phyloP scores from a whole-genome alignment of 1,140 invertebrate genomes.

The Ceratoteleas bidentatus region DNA sequence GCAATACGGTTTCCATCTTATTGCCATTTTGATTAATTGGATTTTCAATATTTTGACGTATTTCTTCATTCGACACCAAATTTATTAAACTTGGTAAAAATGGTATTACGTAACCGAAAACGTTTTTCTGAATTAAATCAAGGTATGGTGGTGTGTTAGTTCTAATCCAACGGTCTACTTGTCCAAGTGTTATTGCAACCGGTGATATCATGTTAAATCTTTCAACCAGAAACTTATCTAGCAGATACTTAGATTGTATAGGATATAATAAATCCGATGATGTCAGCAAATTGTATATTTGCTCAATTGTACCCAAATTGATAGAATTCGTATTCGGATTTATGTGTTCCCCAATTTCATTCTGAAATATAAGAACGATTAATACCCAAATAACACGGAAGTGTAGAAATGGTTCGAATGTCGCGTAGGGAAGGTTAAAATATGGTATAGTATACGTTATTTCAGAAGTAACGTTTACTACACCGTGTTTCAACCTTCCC shows the following conservation, averaged over 20 bases:
- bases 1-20: background rate
- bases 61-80: background rate
- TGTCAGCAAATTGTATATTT: background rate
- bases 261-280: background rate
- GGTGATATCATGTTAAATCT: slow-evolving; percentile 6
- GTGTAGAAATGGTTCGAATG: too few relatives aligned
- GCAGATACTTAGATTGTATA: background rate
- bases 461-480: too few relatives aligned
- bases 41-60: slow-evolving; percentile 9
- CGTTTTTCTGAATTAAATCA: background rate
- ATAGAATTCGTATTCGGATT: background rate
- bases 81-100: slow-evolving; percentile 8
- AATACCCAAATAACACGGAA: too few relatives aligned
- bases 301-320: background rate
- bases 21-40: background rate
- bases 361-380: background rate
- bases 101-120: background rate
- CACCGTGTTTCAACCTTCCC: too few relatives aligned
- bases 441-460: too few relatives aligned
- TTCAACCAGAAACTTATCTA: background rate
- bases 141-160: background rate
- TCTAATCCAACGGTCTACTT: background rate
- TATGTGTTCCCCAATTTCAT: background rate
- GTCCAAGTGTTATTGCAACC: background rate
- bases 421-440: too few relatives aligned